Percentiles rank a stretch among this genome's conserved stretches.
phyloP scores from a whole-genome alignment of 2,797 vertebrate species.

The Florisuga fusca region DNA sequence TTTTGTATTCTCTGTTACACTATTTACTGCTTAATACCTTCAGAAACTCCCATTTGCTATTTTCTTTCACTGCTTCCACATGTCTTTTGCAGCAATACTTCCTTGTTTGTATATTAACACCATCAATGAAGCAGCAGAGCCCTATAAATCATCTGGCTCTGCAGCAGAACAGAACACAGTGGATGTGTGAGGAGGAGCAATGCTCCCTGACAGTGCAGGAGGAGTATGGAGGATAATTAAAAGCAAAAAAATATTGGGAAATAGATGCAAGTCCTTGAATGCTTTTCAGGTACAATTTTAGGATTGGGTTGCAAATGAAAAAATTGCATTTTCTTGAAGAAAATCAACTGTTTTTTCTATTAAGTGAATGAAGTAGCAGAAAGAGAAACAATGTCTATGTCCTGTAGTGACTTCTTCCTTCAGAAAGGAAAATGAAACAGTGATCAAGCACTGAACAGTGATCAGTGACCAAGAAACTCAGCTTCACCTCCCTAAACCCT shows the following conservation, averaged over 20 bases:
- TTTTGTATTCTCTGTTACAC: neutral
- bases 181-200: neutral
- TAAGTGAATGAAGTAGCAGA: neutral
- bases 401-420: neutral
- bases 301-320: neutral
- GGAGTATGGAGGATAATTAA: neutral
- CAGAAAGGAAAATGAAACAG: neutral
- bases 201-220: neutral
- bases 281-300: neutral
- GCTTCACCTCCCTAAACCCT: neutral
- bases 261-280: neutral
- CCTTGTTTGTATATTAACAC: neutral
- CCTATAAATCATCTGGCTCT: neutral
- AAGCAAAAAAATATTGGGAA: neutral
- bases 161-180: fast-evolving
- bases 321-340: neutral
- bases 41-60: neutral
- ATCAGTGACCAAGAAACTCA: neutral
- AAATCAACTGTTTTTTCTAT: neutral
- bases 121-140: neutral
- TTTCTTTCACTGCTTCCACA: neutral
- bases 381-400: neutral
- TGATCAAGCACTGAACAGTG: neutral
- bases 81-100: neutral
- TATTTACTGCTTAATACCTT: neutral